Conservation (phyloP, 2,113 vertebrate species). For the Callorhinus ursinus region DNA sequence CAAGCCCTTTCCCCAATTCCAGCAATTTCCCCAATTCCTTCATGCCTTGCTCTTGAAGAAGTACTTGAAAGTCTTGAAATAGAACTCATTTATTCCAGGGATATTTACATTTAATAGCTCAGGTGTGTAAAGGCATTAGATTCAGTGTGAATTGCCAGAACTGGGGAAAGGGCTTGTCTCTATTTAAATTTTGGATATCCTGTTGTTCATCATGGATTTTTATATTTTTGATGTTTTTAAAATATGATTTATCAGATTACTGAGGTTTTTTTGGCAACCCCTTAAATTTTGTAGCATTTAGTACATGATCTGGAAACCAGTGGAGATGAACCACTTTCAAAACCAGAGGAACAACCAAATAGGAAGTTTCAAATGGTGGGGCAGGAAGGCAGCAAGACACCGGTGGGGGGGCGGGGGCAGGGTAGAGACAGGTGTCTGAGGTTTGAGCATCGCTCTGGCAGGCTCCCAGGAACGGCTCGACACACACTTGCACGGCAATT, state of each 20-base stretch:
- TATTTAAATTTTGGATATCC: background rate
- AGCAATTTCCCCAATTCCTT: background rate
- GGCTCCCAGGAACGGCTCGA: fast-evolving
- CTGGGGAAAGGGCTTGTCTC: background rate
- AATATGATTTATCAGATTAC: background rate
- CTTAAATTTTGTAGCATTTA: background rate
- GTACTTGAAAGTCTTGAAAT: background rate
- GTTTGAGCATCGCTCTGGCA: too few species aligned
- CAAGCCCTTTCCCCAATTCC: background rate
- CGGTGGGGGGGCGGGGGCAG: too few species aligned
- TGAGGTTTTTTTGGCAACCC: background rate
- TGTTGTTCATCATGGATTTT: background rate
- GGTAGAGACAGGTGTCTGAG: background rate
- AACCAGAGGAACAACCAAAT: background rate
- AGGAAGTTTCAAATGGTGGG: background rate
- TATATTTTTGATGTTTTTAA: background rate
- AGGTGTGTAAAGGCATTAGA: background rate
- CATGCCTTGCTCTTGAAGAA: background rate
- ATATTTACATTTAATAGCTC: background rate
- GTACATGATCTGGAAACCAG: background rate
- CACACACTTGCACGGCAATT: fast-evolving
- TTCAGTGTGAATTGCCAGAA: background rate
- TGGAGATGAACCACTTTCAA: background rate
- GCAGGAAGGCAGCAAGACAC: background rate
- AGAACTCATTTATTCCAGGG: background rate